phyloP scores from a whole-genome alignment of 2,888 invertebrate species.

The Alsophila aescularia region DNA sequence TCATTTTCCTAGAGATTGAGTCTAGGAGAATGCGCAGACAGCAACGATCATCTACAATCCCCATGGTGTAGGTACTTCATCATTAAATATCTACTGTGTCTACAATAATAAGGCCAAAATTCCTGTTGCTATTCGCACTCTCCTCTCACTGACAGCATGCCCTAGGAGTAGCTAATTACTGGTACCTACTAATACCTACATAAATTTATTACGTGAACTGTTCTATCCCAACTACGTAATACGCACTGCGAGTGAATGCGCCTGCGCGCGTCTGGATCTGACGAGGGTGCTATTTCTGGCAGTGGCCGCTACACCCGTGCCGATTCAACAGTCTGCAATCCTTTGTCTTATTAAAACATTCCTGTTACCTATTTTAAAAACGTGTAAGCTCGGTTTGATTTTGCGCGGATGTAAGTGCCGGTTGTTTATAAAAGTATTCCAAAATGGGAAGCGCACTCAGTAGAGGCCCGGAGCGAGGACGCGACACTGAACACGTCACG shows the following conservation, averaged over 20 bases:
- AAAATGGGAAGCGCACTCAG: conserved; percentile 79
- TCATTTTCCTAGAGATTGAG: too few species aligned
- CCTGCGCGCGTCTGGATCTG: conserved; percentile 70
- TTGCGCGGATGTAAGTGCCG: conserved; percentile 57
- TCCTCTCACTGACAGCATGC: background rate
- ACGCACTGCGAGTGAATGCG: conserved; percentile 44
- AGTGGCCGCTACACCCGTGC: conserved; percentile 55
- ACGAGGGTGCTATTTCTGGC: conserved; percentile 79
- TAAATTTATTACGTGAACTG: conserved; percentile 5
- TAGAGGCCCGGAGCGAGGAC: conserved; percentile 59
- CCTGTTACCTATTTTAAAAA: conserved; percentile 66
- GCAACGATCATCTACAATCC: too few species aligned
- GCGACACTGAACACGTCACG: conserved; percentile 48
- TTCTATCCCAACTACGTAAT: conserved; percentile 24
- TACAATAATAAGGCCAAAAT: too few species aligned
- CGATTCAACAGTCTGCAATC: conserved; percentile 69
- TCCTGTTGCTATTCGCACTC: too few species aligned
- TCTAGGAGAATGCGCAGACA: too few species aligned
- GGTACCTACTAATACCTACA: background rate
- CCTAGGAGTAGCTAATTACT: too few species aligned
- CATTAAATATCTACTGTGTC: too few species aligned
- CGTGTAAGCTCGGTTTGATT: conserved; percentile 55
- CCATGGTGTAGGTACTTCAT: too few species aligned
- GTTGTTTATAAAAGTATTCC: conserved; percentile 78
- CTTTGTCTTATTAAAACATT: conserved; percentile 79